phyloP scores from a whole-genome alignment of 2,797 vertebrate species.

The Fistularia commersonii region DNA sequence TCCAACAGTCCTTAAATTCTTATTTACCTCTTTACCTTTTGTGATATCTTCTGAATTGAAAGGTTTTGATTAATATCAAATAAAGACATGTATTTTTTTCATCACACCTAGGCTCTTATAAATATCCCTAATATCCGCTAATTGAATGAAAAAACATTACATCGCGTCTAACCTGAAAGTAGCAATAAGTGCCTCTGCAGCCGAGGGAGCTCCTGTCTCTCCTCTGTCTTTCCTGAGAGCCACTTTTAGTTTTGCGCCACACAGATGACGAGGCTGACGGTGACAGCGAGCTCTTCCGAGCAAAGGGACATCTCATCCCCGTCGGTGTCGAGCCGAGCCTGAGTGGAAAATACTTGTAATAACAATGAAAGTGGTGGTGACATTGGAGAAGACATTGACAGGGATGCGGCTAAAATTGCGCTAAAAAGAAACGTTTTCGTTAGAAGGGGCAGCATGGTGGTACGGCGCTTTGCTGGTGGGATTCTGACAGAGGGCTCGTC shows the following conservation, averaged over 20 bases:
- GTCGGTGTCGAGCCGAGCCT: conserved; percentile 35
- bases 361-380: conserved; percentile 2
- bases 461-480: no score
- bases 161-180: conserved; percentile 4
- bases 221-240: conserved; percentile 10
- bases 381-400: conserved; percentile 11
- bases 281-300: conserved; percentile 47
- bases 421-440: no score
- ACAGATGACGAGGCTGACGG: conserved; percentile 43
- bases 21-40: no score
- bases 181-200: conserved; percentile 1
- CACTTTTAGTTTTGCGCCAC: conserved; percentile 36
- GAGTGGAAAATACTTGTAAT: neutral
- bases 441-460: no score
- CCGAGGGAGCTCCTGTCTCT: conserved; percentile 18
- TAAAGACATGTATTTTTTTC: no score
- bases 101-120: no score
- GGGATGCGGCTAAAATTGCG: neutral
- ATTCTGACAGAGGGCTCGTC: no score
- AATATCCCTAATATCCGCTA: no score
- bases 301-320: conserved; percentile 49
- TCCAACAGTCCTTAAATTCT: no score
- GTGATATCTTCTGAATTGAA: no score
- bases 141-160: neutral
- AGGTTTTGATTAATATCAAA: no score